Conservation (phyloP, 2,113 vertebrate species). For the Lota lota region DNA sequence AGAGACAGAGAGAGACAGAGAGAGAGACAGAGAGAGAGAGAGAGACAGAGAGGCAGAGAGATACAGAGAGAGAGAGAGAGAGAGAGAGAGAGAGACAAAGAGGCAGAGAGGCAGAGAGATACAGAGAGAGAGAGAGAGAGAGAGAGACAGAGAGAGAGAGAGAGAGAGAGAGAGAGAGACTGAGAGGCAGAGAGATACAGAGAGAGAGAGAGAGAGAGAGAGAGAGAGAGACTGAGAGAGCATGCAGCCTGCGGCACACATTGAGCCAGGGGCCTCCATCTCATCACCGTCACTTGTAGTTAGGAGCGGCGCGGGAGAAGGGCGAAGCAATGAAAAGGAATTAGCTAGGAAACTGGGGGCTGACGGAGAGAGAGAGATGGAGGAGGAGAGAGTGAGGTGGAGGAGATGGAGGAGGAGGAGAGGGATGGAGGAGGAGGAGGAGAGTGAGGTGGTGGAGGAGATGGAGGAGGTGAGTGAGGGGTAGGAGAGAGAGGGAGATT, state of each 20-base stretch:
- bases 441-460: slow-evolving; percentile 39
- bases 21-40: too few relatives aligned
- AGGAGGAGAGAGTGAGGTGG: slow-evolving; percentile 36
- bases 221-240: slow-evolving; percentile 60
- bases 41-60: slow-evolving; percentile 30
- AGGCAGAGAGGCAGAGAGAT: too few relatives aligned
- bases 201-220: slow-evolving; percentile 19
- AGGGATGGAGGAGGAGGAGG: slow-evolving; percentile 44
- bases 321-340: slow-evolving; percentile 68
- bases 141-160: too few relatives aligned
- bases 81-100: too few relatives aligned
- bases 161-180: too few relatives aligned
- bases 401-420: slow-evolving; percentile 33
- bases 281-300: slow-evolving; percentile 73
- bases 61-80: neutral
- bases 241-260: slow-evolving; percentile 59
- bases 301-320: slow-evolving; percentile 66
- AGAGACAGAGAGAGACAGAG: too few relatives aligned
- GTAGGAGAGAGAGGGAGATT: too few relatives aligned
- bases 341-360: slow-evolving; percentile 62
- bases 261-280: slow-evolving; percentile 69
- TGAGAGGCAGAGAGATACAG: slow-evolving; percentile 4
- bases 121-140: too few relatives aligned
- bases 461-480: slow-evolving; percentile 30
- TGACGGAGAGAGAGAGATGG: slow-evolving; percentile 6